Percentiles rank a stretch among this genome's conserved stretches.
Evolutionary conservation across 1,140 invertebrate species (phyloP).

Genomic region (Hyles euphorbiae): DNA sequence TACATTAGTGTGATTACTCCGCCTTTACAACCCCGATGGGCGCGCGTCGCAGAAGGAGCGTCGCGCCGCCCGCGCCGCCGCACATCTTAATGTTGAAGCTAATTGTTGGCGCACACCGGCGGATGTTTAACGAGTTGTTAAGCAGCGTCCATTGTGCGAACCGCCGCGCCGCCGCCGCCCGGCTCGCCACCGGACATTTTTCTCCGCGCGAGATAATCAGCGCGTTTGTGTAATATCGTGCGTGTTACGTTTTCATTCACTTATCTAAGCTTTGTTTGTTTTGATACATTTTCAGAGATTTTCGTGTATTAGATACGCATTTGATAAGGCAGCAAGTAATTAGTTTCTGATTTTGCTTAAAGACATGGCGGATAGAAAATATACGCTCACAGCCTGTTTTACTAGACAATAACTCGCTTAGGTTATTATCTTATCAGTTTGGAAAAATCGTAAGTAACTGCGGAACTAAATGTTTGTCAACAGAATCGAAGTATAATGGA

Average conservation of each 20-base stretch:
- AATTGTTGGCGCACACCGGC: constrained; percentile 53
- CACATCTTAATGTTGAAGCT: constrained; percentile 52
- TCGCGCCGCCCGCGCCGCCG: constrained; percentile 14
- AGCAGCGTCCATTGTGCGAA: constrained; percentile 43
- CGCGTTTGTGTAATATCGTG: background rate
- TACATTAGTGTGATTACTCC: constrained; percentile 4
- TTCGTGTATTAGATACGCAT: no score
- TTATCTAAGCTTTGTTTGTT: background rate
- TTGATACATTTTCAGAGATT: background rate
- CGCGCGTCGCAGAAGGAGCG: constrained; percentile 1
- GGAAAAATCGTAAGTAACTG: no score
- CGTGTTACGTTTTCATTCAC: background rate
- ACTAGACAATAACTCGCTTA: no score
- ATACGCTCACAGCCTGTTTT: no score
- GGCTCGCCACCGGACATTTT: background rate
- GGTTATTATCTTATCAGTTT: no score
- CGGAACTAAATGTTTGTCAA: background rate
- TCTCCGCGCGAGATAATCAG: constrained; percentile 1
- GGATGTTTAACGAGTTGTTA: constrained; percentile 57
- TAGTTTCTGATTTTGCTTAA: no score
- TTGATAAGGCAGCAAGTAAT: no score
- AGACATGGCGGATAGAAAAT: no score
- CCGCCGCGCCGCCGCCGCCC: constrained; percentile 6
- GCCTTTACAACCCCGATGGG: constrained; percentile 10
- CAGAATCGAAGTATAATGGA: background rate